A percentile compares a stretch with the other conserved stretches of the same genome.
Conservation (phyloP, 2,888 invertebrate species). For the Mystacides longicornis region DNA sequence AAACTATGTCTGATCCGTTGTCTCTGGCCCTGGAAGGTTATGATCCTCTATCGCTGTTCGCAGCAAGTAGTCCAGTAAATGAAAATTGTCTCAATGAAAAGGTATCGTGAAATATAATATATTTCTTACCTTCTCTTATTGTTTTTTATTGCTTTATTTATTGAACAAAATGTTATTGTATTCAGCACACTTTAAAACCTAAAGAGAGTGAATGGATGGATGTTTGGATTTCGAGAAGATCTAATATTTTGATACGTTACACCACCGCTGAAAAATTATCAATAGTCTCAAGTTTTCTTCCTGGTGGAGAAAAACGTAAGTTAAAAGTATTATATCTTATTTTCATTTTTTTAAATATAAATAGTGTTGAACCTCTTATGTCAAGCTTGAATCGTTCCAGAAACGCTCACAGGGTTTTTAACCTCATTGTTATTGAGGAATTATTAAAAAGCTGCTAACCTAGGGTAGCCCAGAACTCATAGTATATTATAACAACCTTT, state of each 20-base stretch:
- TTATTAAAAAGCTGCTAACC: too few species aligned
- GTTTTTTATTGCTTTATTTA: background rate
- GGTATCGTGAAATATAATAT: too few species aligned
- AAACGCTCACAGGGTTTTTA: too few species aligned
- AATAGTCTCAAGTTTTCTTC: conserved; percentile 80
- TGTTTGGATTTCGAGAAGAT: conserved; percentile 70
- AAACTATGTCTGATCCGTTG: conserved; percentile 22
- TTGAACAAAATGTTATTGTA: background rate
- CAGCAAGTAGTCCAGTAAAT: conserved; percentile 16
- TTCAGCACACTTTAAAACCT: conserved; percentile 20
- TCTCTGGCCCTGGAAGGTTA: conserved; percentile 23
- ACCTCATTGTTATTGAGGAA: too few species aligned
- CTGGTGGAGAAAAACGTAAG: conserved; percentile 72
- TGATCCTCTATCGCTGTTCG: conserved; percentile 23
- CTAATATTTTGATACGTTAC: conserved; percentile 78
- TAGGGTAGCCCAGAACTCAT: too few species aligned
- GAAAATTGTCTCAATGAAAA: conserved; percentile 4
- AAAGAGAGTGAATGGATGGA: conserved; percentile 48
- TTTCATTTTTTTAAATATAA: conserved; percentile 34
- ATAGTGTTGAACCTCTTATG: too few species aligned
- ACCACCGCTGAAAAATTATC: conserved; percentile 91
- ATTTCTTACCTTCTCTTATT: too few species aligned
- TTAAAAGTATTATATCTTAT: too few species aligned
- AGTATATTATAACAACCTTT: too few species aligned
- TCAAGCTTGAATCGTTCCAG: too few species aligned